Evolutionary conservation across 2,797 vertebrate genomes (phyloP), one percentile per base, ranked within the genome.

Genomic region (Pangasius djambal): DNA sequence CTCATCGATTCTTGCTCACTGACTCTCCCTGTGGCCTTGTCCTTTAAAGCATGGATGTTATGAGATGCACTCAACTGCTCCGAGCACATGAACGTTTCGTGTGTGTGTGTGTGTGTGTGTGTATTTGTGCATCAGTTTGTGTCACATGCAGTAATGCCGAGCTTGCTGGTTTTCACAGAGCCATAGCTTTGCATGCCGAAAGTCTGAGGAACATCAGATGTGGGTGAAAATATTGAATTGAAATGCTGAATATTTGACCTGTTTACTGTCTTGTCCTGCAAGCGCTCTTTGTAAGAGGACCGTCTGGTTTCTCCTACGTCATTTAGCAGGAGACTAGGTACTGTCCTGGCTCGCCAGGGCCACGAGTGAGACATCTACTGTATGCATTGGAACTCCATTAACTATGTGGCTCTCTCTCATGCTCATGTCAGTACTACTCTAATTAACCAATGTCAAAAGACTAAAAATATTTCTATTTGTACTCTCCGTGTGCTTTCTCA

Each of bases 1-100:
- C 94, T 93, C 95, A 96, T 96, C 94, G 96, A 96, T 96, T 96
- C 95, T 94, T 63, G 93, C 95, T 96, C 94, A 90, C 92, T 94
- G 92, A 92, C 85, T 93, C 93, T 95, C 95, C 95, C 95, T 92
- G 93, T 92, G 90, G 93, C 91, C 88, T 81, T 95, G 96, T 95
- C 95, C 95, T 96, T 95, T 96, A 96, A 95, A 92, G 88, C 92
- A 90, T 77, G 89, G 90, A 91, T 92, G 94, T 93, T 92, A 92
- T 87, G 90, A 92, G 89, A 93, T 89, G 91, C 89, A 90, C 78
- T 86, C 85, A 87, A 88, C 69, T 63, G 88, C 75, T 84, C 15
- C 16, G 63, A 57, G 72, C 70, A 55, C 83, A 69, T 70, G n/a
- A 70, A 52, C 85, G 67, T 86, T 87, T 88, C 52, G 55, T 25